Base-by-base conservation (phyloP, 2,113 vertebrate genomes). In the Piaya cayana region DNA sequence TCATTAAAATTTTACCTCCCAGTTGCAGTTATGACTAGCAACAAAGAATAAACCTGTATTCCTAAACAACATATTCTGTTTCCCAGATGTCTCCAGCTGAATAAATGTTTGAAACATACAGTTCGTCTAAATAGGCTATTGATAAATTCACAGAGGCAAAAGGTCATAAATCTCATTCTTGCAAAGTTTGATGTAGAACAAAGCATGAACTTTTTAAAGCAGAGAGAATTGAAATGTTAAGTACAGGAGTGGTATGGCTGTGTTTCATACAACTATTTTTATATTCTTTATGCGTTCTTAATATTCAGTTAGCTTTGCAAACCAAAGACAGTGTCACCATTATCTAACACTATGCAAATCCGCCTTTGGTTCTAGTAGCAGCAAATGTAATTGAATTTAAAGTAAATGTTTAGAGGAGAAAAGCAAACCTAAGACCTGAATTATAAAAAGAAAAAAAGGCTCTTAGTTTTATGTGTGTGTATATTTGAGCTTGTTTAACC, bases 401-500 rank as follows among this genome's bases (percentile, higher is more conserved):
- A 94, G 90, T 86, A 91, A 96, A 86, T 78, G 30, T 93, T 92
- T 88, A 88, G n/a, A 88, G 42, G 45, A 88, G 56, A 74, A 94
- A 93, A 95, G 39, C 49, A 95, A 95, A 77, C 34, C 18, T 15
- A 80, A 90, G 63, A 81, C 36, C 27, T 77, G 47, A 67, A 59
- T 88, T 88, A 77, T 29, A 47, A 64, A 78, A 59, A 50, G 11
- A 36, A 71, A 82, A 87, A 86, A 87, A 71, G 18, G 5, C 39
- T 18, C 69, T 22, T 79, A 36, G 12, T 74, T 78, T 72, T 65
- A 69, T 60, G 13, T 59, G 6, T 78, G 9, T 65, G 22, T 65
- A 11, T 68, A 34, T 83, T 15, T 74, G 18, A 82, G 37, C 50
- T 90, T 64, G 12, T 77, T 82, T 34, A 36, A 30, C 42, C 15